A percentile compares a stretch with the other conserved stretches of the same genome.
These are phyloP conservation scores for Prionace glauca DNA, from an alignment of 2,797 vertebrate species.

Conservation along the genomic window DNA sequence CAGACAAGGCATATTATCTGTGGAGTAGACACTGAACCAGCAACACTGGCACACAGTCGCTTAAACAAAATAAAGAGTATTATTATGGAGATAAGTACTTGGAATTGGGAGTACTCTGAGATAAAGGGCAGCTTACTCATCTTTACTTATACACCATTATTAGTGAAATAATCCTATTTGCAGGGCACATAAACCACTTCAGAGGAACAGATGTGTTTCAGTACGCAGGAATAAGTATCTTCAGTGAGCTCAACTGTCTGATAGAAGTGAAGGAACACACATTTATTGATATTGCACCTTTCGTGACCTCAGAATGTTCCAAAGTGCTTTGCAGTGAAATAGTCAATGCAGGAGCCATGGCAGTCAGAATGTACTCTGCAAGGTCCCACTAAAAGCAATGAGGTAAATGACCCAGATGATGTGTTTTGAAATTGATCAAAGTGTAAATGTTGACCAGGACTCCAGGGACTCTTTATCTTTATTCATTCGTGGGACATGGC, in stretches of 20 bases:
- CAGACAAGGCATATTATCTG: not conserved
- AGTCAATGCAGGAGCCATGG: not conserved
- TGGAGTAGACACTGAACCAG: not conserved
- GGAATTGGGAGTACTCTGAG: not conserved
- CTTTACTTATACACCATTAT: slow-evolving; percentile 3
- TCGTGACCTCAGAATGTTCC: not conserved
- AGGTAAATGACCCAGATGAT: not conserved
- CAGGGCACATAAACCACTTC: not conserved
- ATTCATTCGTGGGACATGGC: too few species aligned
- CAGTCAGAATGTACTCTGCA: not conserved
- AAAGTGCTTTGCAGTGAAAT: not conserved
- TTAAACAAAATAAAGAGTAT: not conserved
- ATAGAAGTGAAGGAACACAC: not conserved
- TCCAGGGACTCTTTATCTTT: not conserved
- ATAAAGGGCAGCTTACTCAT: not conserved
- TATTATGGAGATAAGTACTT: not conserved
- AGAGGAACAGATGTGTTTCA: slow-evolving; percentile 4
- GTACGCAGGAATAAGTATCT: not conserved
- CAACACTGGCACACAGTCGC: not conserved
- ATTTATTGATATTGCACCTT: not conserved
- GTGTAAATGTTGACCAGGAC: not conserved
- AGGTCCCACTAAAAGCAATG: not conserved
- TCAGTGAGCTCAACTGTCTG: not conserved
- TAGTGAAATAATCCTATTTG: not conserved
- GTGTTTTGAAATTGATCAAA: not conserved